These are phyloP conservation scores for Alces alces DNA, from an alignment of 2,113 vertebrate species.

Conservation along the genomic window DNA sequence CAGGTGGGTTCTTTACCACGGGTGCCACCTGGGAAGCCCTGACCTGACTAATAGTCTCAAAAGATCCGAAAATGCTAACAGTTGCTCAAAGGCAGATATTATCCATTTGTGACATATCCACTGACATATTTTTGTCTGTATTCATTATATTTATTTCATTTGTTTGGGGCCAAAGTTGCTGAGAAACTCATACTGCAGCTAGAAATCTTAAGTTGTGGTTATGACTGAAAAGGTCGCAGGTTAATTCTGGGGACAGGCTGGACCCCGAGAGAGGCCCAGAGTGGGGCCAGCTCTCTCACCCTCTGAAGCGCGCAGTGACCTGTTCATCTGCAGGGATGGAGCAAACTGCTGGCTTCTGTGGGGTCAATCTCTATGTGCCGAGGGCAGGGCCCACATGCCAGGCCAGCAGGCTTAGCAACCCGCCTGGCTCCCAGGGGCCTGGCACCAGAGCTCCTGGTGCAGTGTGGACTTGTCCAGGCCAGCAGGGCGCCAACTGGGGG, in stretches of 20 bases:
- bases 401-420: background rate
- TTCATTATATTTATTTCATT: background rate
- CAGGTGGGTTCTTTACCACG: background rate
- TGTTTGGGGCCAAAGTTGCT: background rate
- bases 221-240: background rate
- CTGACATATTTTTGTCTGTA: background rate
- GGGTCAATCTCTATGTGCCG: background rate
- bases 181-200: background rate
- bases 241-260: background rate
- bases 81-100: background rate
- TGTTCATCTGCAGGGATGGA: background rate
- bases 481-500: fast-evolving
- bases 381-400: background rate
- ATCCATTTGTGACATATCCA: background rate
- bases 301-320: fast-evolving
- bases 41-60: background rate
- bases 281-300: fast-evolving
- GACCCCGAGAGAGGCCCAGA: fast-evolving
- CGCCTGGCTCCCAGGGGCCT: background rate
- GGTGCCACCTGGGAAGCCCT: background rate
- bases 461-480: background rate
- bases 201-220: background rate
- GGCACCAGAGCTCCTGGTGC: background rate
- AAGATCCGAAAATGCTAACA: background rate
- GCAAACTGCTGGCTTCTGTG: background rate